A percentile compares a stretch with the other conserved stretches of the same genome.
Conservation (phyloP, 2,113 vertebrate species). For the Sturnus vulgaris region DNA sequence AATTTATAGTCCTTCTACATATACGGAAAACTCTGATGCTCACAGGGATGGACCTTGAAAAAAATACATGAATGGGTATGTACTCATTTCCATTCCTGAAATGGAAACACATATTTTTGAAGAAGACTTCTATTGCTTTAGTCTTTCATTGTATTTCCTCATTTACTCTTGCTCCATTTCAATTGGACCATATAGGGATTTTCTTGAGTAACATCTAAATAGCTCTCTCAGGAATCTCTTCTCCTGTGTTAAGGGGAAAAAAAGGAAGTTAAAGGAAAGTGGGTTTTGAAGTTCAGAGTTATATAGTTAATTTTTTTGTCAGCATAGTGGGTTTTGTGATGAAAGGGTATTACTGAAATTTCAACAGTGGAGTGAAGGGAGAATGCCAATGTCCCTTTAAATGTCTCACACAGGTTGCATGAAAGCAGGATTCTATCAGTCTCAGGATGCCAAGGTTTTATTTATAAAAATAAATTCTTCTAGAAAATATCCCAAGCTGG, state of each 20-base stretch:
- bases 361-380: background rate
- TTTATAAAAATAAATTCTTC: constrained; percentile 38
- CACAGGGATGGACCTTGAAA: rapidly evolving
- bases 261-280: background rate
- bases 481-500: background rate
- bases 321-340: background rate
- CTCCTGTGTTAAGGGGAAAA: background rate
- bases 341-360: background rate
- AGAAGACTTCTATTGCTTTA: background rate
- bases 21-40: background rate
- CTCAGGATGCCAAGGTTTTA: constrained; percentile 11
- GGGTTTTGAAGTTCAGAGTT: background rate
- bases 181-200: background rate
- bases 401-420: background rate
- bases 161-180: background rate
- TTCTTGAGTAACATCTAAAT: background rate
- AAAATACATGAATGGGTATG: background rate
- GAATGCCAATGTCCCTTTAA: background rate
- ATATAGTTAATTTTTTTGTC: background rate
- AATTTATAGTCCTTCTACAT: background rate
- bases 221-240: background rate
- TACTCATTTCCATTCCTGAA: background rate
- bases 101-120: background rate
- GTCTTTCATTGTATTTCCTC: background rate
- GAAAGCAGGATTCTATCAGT: background rate